Evolutionary conservation across 2,888 invertebrate species (phyloP).

Genomic region (Melipona bicolor): DNA sequence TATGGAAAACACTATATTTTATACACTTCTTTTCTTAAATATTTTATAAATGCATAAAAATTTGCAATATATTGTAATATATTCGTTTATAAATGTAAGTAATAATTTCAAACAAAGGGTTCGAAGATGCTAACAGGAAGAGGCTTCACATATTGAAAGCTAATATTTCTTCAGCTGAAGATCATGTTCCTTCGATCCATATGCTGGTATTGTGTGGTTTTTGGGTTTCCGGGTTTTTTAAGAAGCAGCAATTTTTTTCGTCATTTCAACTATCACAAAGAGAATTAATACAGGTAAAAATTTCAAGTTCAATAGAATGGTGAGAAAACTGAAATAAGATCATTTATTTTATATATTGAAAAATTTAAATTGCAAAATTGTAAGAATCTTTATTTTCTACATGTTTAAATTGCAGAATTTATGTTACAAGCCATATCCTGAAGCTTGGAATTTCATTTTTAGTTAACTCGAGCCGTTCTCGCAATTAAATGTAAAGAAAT

Average conservation of each 20-base stretch:
- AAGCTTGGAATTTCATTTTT: neutral
- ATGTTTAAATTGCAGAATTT: neutral
- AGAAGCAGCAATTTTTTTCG: slow-evolving; percentile 14
- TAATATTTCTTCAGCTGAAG: slow-evolving; percentile 16
- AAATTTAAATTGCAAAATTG: neutral
- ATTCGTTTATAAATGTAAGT: too few species aligned
- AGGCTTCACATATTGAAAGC: neutral
- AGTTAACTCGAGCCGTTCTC: neutral
- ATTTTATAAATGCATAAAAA: too few species aligned
- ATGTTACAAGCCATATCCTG: too few species aligned
- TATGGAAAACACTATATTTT: too few species aligned
- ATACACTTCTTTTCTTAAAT: too few species aligned
- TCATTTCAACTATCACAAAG: neutral
- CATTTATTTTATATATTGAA: neutral
- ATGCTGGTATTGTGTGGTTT: slow-evolving; percentile 40
- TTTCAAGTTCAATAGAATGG: neutral
- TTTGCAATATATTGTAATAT: too few species aligned
- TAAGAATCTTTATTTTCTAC: neutral
- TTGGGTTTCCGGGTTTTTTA: slow-evolving; percentile 45
- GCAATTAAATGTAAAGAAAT: neutral
- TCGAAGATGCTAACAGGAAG: neutral
- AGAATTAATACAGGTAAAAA: neutral
- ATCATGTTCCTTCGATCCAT: slow-evolving; percentile 25
- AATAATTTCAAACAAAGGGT: neutral
- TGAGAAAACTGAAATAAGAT: neutral